Percentiles rank a stretch among this genome's conserved stretches.
Evolutionary conservation across 1,140 invertebrate genomes (phyloP).

Genomic region (Pachyrhynchus sulphureomaculatus): DNA sequence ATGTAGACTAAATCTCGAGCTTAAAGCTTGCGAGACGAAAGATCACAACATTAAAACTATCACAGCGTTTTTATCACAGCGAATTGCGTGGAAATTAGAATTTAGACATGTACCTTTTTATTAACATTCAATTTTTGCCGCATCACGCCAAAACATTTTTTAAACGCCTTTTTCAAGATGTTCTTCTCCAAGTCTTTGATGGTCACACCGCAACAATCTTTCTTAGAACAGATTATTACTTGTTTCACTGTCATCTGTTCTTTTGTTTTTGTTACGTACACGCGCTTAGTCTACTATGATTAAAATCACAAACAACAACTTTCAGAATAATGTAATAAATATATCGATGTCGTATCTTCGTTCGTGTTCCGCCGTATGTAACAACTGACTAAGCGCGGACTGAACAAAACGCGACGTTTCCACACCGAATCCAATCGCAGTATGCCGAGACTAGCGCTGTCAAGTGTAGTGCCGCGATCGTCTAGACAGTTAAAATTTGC

Average conservation of each 20-base stretch:
- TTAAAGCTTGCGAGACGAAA: not conserved
- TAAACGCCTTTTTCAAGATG: conserved; percentile 42
- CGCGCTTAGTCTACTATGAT: not conserved
- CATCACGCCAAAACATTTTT: conserved; percentile 45
- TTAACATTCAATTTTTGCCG: conserved; percentile 46
- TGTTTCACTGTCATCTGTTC: conserved; percentile 21
- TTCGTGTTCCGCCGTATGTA: not conserved
- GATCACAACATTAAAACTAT: conserved; percentile 26
- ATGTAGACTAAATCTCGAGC: not conserved
- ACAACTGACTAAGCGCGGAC: conserved; percentile 3
- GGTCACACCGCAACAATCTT: not conserved
- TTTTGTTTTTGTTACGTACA: not conserved
- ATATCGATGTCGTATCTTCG: not conserved
- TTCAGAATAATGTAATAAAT: not conserved
- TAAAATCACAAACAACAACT: not conserved
- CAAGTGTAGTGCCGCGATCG: conserved; percentile 42
- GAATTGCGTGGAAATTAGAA: conserved; percentile 9
- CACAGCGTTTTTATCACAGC: conserved; percentile 30
- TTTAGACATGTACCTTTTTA: conserved; percentile 44
- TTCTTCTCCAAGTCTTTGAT: conserved; percentile 14
- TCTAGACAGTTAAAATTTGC: conserved; percentile 43
- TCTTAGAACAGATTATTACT: not conserved
- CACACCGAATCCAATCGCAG: conserved; percentile 5
- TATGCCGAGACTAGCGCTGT: conserved; percentile 29
- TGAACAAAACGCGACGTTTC: not conserved